Evolutionary conservation across 2,797 vertebrate genomes (phyloP).

Genomic region (Manis javanica): DNA sequence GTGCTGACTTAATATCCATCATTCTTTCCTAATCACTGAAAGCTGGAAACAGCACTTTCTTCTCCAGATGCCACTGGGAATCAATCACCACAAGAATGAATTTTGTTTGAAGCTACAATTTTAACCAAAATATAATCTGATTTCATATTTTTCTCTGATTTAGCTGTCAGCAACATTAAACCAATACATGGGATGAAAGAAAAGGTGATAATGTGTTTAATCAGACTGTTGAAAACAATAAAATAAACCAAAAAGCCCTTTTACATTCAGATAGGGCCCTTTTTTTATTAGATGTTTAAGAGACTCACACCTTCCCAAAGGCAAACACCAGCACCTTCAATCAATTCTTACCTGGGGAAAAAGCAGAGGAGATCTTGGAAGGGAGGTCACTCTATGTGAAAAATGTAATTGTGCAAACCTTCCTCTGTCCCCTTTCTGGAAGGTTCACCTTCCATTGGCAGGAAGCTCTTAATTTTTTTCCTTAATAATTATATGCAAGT

Average conservation of each 20-base stretch:
- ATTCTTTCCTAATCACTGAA: neutral
- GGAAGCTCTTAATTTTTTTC: neutral
- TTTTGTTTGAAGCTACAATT: slow-evolving; percentile 4
- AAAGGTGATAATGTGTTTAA: neutral
- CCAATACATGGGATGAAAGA: neutral
- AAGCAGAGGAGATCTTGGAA: neutral
- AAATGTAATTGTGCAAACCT: neutral
- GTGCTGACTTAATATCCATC: neutral
- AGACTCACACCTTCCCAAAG: neutral
- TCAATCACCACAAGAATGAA: neutral
- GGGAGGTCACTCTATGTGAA: too few species aligned
- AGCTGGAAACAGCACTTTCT: neutral
- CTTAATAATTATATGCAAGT: neutral
- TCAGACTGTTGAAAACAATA: neutral
- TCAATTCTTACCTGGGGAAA: neutral
- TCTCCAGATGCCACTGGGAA: neutral
- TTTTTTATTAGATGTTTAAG: neutral
- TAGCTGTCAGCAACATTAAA: neutral
- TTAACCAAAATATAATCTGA: neutral
- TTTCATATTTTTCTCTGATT: neutral
- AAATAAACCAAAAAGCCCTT: neutral
- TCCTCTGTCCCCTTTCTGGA: neutral
- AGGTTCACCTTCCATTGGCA: neutral
- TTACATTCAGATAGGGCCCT: neutral
- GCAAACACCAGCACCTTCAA: neutral